Percentiles rank a stretch among this genome's conserved stretches.
Evolutionary conservation across 2,888 invertebrate genomes (phyloP).

Genomic region (Tenthredo mesomela): DNA sequence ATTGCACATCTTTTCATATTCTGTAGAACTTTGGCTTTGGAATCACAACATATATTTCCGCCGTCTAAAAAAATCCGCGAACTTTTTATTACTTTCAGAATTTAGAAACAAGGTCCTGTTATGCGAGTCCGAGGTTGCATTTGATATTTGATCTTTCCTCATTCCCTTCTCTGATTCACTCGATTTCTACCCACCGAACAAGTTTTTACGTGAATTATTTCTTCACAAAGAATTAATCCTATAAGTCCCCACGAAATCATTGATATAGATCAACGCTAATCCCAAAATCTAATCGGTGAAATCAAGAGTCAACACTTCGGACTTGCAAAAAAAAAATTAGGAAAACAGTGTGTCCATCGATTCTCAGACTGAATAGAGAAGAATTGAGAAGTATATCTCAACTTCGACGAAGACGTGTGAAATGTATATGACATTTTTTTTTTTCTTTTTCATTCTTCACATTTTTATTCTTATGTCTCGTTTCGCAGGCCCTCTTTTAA

Average conservation of each 20-base stretch:
- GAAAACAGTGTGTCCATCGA: not conserved
- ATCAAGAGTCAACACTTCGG: not conserved
- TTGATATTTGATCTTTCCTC: constrained; percentile 14
- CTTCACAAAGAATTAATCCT: not conserved
- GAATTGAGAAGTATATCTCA: not conserved
- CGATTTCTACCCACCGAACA: not conserved
- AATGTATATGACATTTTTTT: not conserved
- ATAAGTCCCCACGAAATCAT: not conserved
- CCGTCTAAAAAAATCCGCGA: not conserved
- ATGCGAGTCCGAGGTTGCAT: not conserved
- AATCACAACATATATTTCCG: not conserved
- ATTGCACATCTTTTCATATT: not conserved
- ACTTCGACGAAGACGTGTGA: not conserved
- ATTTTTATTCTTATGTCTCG: not conserved
- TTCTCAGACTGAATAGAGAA: not conserved
- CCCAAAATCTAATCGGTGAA: not conserved
- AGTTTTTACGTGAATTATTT: not conserved
- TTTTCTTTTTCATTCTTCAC: not conserved
- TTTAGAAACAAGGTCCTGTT: constrained; percentile 5
- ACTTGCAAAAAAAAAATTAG: not conserved
- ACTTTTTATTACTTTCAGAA: not conserved
- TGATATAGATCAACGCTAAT: not conserved
- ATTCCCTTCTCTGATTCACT: not conserved
- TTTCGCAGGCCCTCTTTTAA: constrained; percentile 75
- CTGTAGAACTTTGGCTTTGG: not conserved